Percentiles rank a stretch among this genome's conserved stretches.
These are phyloP conservation scores for Latrodectus elegans DNA, from an alignment of 2,888 invertebrate genomes.

Conservation along the genomic window DNA sequence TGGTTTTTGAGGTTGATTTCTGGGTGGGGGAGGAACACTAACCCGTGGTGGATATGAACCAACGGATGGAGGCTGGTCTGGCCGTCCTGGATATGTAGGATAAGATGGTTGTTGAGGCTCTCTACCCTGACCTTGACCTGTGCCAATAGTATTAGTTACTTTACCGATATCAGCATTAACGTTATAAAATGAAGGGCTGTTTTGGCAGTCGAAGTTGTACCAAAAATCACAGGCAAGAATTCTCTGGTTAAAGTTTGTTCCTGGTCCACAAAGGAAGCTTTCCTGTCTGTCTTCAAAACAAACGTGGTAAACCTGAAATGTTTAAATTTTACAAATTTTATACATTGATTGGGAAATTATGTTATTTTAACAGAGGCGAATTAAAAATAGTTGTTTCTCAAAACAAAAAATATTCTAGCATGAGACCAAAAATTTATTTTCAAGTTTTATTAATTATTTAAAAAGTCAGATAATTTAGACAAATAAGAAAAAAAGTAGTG, in stretches of 20 bases:
- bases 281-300: conserved; percentile 75
- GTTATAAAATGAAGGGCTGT: conserved; percentile 82
- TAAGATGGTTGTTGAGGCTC: conserved; percentile 40
- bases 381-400: background rate
- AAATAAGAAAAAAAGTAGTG: background rate
- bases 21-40: conserved; percentile 44
- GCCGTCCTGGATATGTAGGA: conserved; percentile 37
- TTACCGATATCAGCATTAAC: conserved; percentile 69
- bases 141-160: conserved; percentile 36
- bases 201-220: conserved; percentile 77
- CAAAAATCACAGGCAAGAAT: conserved; percentile 73
- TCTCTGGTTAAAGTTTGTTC: conserved; percentile 73
- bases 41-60: conserved; percentile 47
- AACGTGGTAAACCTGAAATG: conserved; percentile 72
- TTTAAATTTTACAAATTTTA: background rate
- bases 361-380: background rate
- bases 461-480: background rate
- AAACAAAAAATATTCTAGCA: background rate
- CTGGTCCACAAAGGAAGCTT: conserved; percentile 72
- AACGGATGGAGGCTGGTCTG: conserved; percentile 40
- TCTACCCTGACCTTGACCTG: conserved; percentile 28
- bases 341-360: background rate
- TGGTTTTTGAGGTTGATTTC: conserved; percentile 31
- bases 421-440: background rate
- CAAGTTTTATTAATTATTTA: background rate